These are phyloP conservation scores for Poeciliopsis infans DNA, from an alignment of 2,797 vertebrate genomes.

Conservation along the genomic window DNA sequence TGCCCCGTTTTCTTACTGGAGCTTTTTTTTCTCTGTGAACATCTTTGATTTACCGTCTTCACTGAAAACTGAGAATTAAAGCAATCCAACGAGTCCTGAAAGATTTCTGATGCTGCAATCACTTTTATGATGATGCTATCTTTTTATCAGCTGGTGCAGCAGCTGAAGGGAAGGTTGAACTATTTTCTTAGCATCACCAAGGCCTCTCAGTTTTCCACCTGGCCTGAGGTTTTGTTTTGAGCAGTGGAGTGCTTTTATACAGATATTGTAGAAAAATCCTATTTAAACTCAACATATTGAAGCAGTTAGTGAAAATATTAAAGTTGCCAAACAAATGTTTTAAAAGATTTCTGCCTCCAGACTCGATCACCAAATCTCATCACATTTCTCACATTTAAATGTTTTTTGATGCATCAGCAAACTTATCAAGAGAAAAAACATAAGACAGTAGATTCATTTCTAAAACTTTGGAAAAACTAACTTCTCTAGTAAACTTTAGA, in stretches of 20 bases:
- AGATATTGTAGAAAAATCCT: background rate
- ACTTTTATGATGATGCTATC: slow-evolving; percentile 27
- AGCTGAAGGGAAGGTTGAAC: background rate
- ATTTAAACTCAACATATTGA: no score
- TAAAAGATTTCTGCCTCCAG: background rate
- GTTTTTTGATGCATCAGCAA: no score
- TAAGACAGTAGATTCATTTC: no score
- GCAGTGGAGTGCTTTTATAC: background rate
- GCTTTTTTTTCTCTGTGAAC: background rate
- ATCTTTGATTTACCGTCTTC: slow-evolving; percentile 25
- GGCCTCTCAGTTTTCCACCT: background rate
- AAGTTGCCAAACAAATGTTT: background rate
- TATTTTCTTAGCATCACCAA: background rate
- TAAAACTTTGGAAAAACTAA: no score
- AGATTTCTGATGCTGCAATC: slow-evolving; percentile 27
- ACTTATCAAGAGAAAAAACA: no score
- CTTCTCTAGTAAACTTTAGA: no score
- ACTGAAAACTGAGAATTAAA: slow-evolving; percentile 37
- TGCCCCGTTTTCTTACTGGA: slow-evolving; percentile 1
- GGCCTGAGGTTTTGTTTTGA: background rate
- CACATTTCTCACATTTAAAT: background rate
- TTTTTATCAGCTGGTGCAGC: background rate
- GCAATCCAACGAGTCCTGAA: background rate
- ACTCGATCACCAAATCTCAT: background rate
- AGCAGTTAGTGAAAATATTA: background rate